Evolutionary conservation across 37 sponge, comb jelly and placozoan genomes (phyloP).

Genomic region (Geodia barretti): DNA sequence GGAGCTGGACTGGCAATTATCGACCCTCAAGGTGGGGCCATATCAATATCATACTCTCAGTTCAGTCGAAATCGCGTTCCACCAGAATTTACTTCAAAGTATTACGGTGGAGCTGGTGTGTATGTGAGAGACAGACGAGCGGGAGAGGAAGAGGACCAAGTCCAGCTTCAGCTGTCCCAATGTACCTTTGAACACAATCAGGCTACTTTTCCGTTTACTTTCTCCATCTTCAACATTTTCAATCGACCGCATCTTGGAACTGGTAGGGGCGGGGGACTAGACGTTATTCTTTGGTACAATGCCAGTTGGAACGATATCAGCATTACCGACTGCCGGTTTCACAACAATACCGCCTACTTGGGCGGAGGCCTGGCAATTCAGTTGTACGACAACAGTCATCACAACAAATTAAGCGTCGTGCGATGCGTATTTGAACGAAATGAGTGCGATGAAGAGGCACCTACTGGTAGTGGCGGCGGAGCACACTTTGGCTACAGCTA

Average conservation of each 20-base stretch:
- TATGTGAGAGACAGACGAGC: background rate
- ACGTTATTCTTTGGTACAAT: background rate
- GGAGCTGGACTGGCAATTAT: slow-evolving; percentile 5
- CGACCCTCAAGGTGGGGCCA: background rate
- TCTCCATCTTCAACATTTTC: background rate
- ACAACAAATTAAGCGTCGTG: background rate
- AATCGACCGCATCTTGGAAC: background rate
- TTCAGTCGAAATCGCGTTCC: slow-evolving; percentile 6
- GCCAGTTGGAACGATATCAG: background rate
- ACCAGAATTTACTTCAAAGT: background rate
- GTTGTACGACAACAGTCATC: background rate
- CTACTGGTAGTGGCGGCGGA: slow-evolving; percentile 6
- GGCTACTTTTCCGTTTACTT: background rate
- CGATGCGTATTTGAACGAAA: slow-evolving; percentile 1
- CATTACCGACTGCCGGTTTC: background rate
- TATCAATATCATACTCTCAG: background rate
- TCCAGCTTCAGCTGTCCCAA: background rate
- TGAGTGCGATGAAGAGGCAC: background rate
- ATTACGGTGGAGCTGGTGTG: background rate
- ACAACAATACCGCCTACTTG: slow-evolving; percentile 5
- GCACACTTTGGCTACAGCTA: background rate
- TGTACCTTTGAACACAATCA: background rate
- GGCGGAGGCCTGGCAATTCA: slow-evolving; percentile 21
- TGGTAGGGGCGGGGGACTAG: background rate
- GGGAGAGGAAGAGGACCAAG: background rate